Evolutionary conservation across 2,113 vertebrate genomes (phyloP), one percentile per base, ranked within the genome.

Genomic region (Neofelis nebulosa): DNA sequence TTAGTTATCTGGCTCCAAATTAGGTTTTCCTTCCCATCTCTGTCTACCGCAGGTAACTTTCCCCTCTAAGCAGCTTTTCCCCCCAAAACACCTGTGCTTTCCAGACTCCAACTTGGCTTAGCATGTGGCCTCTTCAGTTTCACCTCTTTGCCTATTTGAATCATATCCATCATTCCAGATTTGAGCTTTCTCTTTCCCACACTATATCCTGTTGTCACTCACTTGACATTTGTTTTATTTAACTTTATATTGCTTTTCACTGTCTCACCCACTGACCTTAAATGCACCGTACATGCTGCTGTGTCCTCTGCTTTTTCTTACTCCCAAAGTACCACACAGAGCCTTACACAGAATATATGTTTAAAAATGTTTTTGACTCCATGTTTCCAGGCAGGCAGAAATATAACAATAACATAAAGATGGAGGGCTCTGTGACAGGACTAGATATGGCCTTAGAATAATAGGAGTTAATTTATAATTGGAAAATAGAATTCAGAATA

Each of bases 401-500:
- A 85, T 41, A 61, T 4, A 38, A 66, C 36, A 92, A 57, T 74
- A 52, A 48, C 14, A 76, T 13, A 79, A 83, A 94, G 16, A 92
- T 66, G 7, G 45, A 68, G 73, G 45, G 13, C 50, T 89, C n/a
- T 90, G 23, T 61, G 84, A 55, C 4, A 81, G 23, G 18, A 38
- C 25, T 93, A 57, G 21, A 65, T 83, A 10, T 29, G 7, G 80
- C 10, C 25, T 66, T 55, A 45, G 29, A 86, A 69, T 14, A 48
- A n/a, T 45, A 84, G 45, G 68, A 86, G 88, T 91, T 88, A 93
- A 76, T 89, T 87, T 96, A 52, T 79, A 82, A 95, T 29, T 76
- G n/a, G 50, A 61, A 91, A 96, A 82, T 15, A 41, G 36, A 87
- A 83, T 89, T 96, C 66, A 90, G 38, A 66, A 89, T 57, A 50